These are phyloP conservation scores for Hippopotamus amphibius DNA, from an alignment of 2,113 vertebrate genomes.

Conservation along the genomic window DNA sequence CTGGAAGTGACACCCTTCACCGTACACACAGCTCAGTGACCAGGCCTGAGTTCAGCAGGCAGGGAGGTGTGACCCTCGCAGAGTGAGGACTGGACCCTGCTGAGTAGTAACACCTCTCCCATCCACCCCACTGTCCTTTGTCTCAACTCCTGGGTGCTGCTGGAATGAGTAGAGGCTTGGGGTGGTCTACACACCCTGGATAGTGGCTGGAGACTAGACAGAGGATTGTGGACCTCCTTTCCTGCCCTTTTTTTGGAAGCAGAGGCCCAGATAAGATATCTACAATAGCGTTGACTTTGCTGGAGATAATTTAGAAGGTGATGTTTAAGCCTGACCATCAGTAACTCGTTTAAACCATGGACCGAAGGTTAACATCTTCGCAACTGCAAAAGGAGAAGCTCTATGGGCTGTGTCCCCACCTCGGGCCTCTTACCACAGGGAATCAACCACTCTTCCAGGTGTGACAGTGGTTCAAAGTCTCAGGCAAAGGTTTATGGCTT, in stretches of 20 bases:
- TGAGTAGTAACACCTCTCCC: neutral
- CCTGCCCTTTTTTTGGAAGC: neutral
- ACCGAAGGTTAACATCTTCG: neutral
- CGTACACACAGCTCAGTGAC: neutral
- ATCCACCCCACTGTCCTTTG: neutral
- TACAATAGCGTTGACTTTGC: neutral
- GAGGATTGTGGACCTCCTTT: neutral
- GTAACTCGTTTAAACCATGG: neutral
- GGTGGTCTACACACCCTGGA: neutral
- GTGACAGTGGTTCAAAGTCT: neutral
- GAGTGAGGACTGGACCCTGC: neutral
- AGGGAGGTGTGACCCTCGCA: accelerated
- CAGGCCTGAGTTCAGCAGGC: neutral
- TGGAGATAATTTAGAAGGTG: neutral
- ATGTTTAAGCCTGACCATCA: neutral
- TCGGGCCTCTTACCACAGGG: neutral
- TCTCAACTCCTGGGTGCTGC: neutral
- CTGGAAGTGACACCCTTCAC: neutral
- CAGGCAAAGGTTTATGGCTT: neutral
- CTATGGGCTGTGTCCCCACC: neutral
- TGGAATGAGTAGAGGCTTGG: neutral
- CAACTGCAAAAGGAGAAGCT: neutral
- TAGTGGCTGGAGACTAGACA: neutral
- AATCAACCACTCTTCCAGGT: neutral
- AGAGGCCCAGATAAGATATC: neutral